Conservation (phyloP, 1,140 invertebrate genomes). For the Drosophila persimilis region DNA sequence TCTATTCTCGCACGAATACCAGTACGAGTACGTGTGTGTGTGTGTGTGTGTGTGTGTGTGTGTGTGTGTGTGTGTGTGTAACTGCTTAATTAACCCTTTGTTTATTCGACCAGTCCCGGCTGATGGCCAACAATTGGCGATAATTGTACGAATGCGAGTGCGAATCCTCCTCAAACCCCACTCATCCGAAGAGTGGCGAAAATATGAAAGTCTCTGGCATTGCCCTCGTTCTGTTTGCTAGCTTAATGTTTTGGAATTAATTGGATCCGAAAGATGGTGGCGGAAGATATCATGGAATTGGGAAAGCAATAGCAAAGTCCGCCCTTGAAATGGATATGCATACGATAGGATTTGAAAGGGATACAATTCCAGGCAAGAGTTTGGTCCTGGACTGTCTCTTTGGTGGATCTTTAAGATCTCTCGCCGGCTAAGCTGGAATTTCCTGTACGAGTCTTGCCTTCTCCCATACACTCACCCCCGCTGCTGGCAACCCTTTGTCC, state of each 20-base stretch:
- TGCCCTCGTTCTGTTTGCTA: slow-evolving; percentile 38
- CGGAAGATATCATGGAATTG: too few species aligned
- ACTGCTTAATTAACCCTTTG: slow-evolving; percentile 65
- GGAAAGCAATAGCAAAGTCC: too few species aligned
- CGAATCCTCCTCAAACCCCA: slow-evolving; percentile 4
- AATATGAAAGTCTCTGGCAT: slow-evolving; percentile 43
- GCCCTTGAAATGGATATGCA: too few species aligned
- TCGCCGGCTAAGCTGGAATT: background rate
- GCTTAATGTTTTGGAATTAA: slow-evolving; percentile 59
- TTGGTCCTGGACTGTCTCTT: too few species aligned
- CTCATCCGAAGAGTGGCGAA: slow-evolving; percentile 25
- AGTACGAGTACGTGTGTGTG: background rate
- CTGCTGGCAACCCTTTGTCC: background rate
- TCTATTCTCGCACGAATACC: too few species aligned
- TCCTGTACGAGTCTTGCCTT: background rate
- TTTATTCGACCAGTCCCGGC: slow-evolving; percentile 30
- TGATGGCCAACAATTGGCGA: slow-evolving; percentile 52
- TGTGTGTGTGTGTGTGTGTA: background rate
- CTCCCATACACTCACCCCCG: background rate
- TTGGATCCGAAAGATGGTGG: slow-evolving; percentile 25
- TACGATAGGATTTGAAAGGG: too few species aligned
- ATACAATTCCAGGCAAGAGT: too few species aligned
- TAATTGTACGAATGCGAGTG: slow-evolving; percentile 41
- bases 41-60: background rate
- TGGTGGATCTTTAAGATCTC: too few species aligned